Conservation (phyloP, 1,140 invertebrate genomes). For the Pogonus chalceus region DNA sequence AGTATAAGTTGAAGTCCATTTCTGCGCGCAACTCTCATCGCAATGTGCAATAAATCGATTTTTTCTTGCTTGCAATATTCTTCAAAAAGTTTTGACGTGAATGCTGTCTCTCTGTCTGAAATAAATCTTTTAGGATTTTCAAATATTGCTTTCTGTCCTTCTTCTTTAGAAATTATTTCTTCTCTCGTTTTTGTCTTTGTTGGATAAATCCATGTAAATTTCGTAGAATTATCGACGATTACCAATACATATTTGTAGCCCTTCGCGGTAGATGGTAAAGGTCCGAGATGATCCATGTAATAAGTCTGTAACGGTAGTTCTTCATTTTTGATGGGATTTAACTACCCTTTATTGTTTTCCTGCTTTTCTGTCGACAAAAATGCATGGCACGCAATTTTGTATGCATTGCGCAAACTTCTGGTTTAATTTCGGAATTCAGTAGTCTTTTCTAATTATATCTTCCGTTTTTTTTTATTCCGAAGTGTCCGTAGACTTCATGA, state of each 20-base stretch:
- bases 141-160: constrained; percentile 10
- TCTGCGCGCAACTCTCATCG: constrained; percentile 18
- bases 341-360: constrained; percentile 2
- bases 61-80: constrained; percentile 18
- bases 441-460: neutral
- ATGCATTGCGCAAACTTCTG: neutral
- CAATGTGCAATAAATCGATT: constrained; percentile 18
- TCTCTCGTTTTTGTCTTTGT: constrained; percentile 16
- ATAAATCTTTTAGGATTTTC: constrained; percentile 10
- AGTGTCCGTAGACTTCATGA: neutral
- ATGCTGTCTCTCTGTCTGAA: constrained; percentile 18
- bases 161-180: neutral
- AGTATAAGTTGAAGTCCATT: no score
- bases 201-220: constrained; percentile 22
- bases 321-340: constrained; percentile 1
- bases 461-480: no score
- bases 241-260: constrained; percentile 18
- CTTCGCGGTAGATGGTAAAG: constrained; percentile 17
- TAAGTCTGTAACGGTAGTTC: constrained; percentile 22
- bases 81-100: constrained; percentile 17
- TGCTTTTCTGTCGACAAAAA: constrained; percentile 1
- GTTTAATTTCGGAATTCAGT: constrained; percentile 2
- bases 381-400: constrained; percentile 3
- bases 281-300: constrained; percentile 26
- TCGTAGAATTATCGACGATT: constrained; percentile 24